Percentiles rank a stretch among this genome's conserved stretches.
These are phyloP conservation scores for Lepus americanus DNA, from an alignment of 2,113 vertebrate species.

Conservation along the genomic window DNA sequence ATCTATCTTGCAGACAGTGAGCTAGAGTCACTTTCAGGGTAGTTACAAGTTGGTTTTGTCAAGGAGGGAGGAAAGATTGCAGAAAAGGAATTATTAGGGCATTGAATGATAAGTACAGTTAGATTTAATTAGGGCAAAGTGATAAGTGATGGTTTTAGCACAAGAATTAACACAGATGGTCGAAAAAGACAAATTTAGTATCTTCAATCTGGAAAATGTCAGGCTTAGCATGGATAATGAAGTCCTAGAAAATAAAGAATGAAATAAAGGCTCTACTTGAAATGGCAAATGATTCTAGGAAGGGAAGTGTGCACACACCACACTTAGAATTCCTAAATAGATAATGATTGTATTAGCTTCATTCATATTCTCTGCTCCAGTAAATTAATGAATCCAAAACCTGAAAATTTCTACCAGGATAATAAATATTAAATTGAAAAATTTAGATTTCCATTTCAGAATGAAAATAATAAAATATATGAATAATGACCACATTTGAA, in stretches of 20 bases:
- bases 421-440: background rate
- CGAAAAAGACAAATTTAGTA: conserved; percentile 81
- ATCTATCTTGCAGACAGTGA: conserved; percentile 56
- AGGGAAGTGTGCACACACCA: conserved; percentile 51
- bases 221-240: conserved; percentile 81
- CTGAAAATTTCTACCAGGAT: conserved; percentile 15
- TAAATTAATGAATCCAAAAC: conserved; percentile 46
- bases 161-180: conserved; percentile 84
- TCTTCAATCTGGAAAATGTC: conserved; percentile 84
- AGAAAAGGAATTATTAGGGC: conserved; percentile 67
- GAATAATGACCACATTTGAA: background rate
- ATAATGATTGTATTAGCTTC: conserved; percentile 68
- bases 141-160: conserved; percentile 82
- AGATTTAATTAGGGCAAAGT: conserved; percentile 83
- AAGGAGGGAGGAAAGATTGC: conserved; percentile 57
- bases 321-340: conserved; percentile 73
- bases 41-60: conserved; percentile 66
- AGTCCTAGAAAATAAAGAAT: conserved; percentile 81
- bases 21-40: conserved; percentile 24
- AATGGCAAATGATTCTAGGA: conserved; percentile 78
- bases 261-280: conserved; percentile 77
- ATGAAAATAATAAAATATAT: background rate
- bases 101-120: conserved; percentile 76
- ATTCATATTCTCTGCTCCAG: background rate
- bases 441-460: conserved; percentile 11